Evolutionary conservation across 2,797 vertebrate species (phyloP), one percentile per base, ranked within the genome.

Genomic region (Neosilurus mollespiculum): DNA sequence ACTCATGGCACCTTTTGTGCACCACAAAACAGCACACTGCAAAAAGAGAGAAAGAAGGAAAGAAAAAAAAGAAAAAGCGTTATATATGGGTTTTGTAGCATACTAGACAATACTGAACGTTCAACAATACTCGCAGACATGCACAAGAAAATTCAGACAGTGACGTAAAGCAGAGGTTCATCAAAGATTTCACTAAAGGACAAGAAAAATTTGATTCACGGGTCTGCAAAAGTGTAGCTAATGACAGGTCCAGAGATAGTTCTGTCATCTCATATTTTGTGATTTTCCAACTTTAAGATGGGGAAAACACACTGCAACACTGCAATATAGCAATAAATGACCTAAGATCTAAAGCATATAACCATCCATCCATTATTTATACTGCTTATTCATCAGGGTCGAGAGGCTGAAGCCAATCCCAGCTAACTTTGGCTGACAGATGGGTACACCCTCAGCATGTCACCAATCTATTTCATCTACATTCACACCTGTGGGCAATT

Each of bases 11-110:
- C 75, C 98, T 93, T 92, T 99, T 99, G 89, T 99, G 98, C 90
- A 99, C 97, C 94, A 99, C 97, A 88, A 99, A 98, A 92, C 97
- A 98, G 96, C 98, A 99, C 91, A 99, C 97, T 99, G 92, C 78
- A 58, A 30, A 81, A 43, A 69, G 83, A 86, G 78, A 73, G 80
- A 75, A 71, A 20, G 59, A 43, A 56, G 79, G 20, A 22, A 65
- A 22, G 6, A n/a, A n/a, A n/a, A n/a, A n/a, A n/a, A n/a, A n/a
- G n/a, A 22, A 0, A 75, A 78, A 61, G 22, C 16, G 8, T 62
- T 16, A 62, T 37, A n/a, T 76, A 77, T n/a, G 54, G 59, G 10
- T 22, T 64, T 26, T 64, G 2, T 43, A 24, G 3, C 59, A 64
- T 26, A 51, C 3, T 24, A 43, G n/a, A 3, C 26, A 15, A 64